Base-by-base conservation (phyloP, 2,113 vertebrate species). In the Stegostoma tigrinum region DNA sequence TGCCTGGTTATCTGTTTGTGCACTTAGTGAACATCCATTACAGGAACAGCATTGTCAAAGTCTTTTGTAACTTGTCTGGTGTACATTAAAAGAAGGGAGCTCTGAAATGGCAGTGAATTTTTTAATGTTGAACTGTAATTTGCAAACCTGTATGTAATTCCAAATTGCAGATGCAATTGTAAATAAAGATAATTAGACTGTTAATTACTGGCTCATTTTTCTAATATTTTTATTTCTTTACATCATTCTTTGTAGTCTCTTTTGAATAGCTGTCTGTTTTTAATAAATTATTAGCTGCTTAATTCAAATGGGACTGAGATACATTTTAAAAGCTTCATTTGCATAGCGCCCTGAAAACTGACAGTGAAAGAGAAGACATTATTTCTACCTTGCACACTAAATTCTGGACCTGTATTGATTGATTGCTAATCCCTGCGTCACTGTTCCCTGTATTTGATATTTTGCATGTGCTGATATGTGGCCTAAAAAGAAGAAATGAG, bases 291-390 rank as follows among this genome's bases (percentile, higher is more conserved):
- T 34, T 91, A 4, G 55, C 30, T n/a, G 15, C 23, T 91, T 19
- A n/a, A 95, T 96, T 45, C 10, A 95, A 78, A 66, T 94, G 45
- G 64, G 85, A 61, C 96, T 85, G 66, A 96, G 78, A 96, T 96
- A 93, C 96, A 96, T 96, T 94, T 45, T 85, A 85, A 52, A 78
- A 95, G 95, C 96, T 38, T 61, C 96, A 61, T 61, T 34, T 14
- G 34, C 12, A 30, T 87, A 52, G 85, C 48, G 61, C 27, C 52
- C 24, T 61, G 17, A 61, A 1, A 86, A 87, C 23, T 10, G 5
- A 24, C 45, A 87, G 38, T 3, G 52, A 61, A 27, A 34, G 86
- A 34, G 24, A 8, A 45, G 24, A 87, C 42, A 14, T 89, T 52
- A 61, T 30, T 61, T 90, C 52, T 30, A 34, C 30, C 30, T 90